Conservation (phyloP, 2,797 vertebrate genomes). For the Falco cherrug region DNA sequence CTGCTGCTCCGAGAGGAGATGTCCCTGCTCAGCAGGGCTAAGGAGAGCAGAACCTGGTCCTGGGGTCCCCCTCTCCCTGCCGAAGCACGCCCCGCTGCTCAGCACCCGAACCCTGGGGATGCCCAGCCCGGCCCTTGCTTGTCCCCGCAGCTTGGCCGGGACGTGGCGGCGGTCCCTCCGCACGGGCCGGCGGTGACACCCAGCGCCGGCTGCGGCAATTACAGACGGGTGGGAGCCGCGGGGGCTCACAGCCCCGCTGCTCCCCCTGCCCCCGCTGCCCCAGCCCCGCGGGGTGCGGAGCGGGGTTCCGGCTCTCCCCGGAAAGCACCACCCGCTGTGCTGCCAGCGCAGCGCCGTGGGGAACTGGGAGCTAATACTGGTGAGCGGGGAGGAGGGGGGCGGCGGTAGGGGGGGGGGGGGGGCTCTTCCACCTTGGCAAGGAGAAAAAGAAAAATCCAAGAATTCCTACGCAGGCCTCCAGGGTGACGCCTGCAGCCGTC, state of each 20-base stretch:
- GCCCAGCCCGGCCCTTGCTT: too few species aligned
- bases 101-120: too few species aligned
- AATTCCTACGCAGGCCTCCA: accelerated
- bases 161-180: not conserved
- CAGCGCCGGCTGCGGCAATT: not conserved
- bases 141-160: not conserved
- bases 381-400: not conserved
- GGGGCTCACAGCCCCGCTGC: not conserved
- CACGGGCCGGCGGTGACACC: not conserved
- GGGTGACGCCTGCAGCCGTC: too few species aligned
- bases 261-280: too few species aligned
- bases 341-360: accelerated
- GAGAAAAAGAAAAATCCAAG: too few species aligned
- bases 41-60: not conserved
- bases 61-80: not conserved
- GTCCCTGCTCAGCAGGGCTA: accelerated
- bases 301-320: accelerated
- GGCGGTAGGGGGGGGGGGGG: too few species aligned
- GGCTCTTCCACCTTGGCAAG: not conserved
- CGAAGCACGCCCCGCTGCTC: too few species aligned
- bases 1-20: accelerated
- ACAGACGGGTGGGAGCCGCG: accelerated
- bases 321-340: not conserved
- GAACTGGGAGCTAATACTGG: not conserved
- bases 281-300: too few species aligned